These are phyloP conservation scores for Cheirogaleus medius DNA, from an alignment of 2,113 vertebrate genomes.

Conservation along the genomic window DNA sequence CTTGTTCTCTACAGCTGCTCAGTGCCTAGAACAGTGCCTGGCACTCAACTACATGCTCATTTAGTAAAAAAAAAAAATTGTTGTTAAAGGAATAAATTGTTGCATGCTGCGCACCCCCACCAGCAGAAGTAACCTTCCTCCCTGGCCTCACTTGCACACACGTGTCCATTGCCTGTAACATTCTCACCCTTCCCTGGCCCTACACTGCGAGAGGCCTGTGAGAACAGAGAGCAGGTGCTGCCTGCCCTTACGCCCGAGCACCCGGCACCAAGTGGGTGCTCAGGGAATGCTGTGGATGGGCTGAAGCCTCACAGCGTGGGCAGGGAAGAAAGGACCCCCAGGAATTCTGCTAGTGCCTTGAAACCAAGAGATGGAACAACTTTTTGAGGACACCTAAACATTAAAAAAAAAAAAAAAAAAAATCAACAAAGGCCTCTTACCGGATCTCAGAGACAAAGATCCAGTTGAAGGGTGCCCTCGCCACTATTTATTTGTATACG, in stretches of 20 bases:
- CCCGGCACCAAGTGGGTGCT: not conserved
- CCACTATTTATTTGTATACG: accelerated
- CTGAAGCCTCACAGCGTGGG: not conserved
- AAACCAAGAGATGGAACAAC: too few relatives aligned
- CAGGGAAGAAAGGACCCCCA: too few relatives aligned
- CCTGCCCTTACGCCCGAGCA: accelerated
- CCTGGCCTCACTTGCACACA: not conserved
- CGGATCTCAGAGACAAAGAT: not conserved
- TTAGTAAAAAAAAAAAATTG: not conserved
- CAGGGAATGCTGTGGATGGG: accelerated
- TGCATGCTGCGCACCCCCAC: not conserved
- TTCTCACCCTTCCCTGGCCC: too few relatives aligned
- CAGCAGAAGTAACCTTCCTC: not conserved
- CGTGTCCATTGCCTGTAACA: accelerated
- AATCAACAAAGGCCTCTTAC: not conserved
- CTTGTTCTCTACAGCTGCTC: not conserved
- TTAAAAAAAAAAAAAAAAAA: not conserved
- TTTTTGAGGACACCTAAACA: not conserved
- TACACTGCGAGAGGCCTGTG: not conserved
- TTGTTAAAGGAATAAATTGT: accelerated
- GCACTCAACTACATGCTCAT: not conserved
- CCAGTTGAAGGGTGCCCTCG: accelerated
- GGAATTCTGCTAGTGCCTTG: too few relatives aligned
- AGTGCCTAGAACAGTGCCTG: not conserved
- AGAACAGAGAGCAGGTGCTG: not conserved